Evolutionary conservation across 2,888 invertebrate species (phyloP), one percentile per base, ranked within the genome.

Genomic region (Conops quadrifasciatus): DNA sequence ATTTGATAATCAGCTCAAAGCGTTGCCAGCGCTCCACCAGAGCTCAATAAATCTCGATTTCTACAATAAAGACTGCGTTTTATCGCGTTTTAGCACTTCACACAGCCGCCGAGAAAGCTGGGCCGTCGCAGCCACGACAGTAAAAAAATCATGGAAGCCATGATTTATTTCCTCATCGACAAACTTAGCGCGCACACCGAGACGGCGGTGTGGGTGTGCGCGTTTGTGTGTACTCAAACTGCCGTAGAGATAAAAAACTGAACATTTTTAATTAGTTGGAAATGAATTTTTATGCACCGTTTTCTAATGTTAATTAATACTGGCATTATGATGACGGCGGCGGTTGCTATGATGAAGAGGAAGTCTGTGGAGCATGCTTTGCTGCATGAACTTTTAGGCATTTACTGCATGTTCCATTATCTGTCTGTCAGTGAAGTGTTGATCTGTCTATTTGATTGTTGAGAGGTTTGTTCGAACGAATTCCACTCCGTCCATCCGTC

Each of bases 141-240:
- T 60, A 67, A 60, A 67, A 67, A 67, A 67, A 21, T 59, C 67
- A 49, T 67, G 28, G 49, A 28, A 47, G 24, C 47, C 67, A 60
- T 60, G 67, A 67, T 67, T 67, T 67, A 67, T 67, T 67, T 21
- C 49, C 47, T 26, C 45, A 19, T 65, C 13, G 9, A 51, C 36
- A 19, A 16, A 62, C 36, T 36, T 62, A 15, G n/a, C 2, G 53
- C 45, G 49, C 28, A 26, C 45, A 63, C 36, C 19, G n/a, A n/a
- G n/a, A n/a, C n/a, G n/a, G n/a, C n/a, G n/a, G n/a, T n/a, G n/a
- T n/a, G n/a, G n/a, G n/a, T n/a, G n/a, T n/a, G n/a, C n/a, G n/a
- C n/a, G n/a, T n/a, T n/a, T n/a, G n/a, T n/a, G n/a, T n/a, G n/a
- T 36, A 53, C 30, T 3, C 26, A n/a, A 19, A 13, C 36, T 19